phyloP scores from a whole-genome alignment of 1,140 invertebrate species.

The Paraescarpia echinospica region DNA sequence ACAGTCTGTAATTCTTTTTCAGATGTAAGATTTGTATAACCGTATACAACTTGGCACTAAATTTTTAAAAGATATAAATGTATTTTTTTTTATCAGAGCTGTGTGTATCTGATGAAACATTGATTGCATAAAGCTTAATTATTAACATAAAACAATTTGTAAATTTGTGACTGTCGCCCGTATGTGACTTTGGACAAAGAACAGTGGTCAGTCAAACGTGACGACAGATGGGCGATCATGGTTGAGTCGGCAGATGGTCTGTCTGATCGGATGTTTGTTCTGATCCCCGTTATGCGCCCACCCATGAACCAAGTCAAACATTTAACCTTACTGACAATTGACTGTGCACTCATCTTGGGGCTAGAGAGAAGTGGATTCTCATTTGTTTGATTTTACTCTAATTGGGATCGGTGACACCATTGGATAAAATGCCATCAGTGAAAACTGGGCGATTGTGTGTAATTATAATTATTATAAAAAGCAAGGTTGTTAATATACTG shows the following conservation, averaged over 20 bases:
- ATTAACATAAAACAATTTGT: background rate
- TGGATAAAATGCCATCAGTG: background rate
- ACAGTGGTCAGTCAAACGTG: background rate
- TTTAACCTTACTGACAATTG: background rate
- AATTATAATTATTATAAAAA: too few species aligned
- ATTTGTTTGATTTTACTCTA: background rate
- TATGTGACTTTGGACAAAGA: background rate
- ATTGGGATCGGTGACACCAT: background rate
- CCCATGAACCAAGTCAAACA: background rate
- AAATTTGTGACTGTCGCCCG: background rate
- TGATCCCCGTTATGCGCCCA: background rate
- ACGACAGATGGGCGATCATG: background rate
- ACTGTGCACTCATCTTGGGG: background rate
- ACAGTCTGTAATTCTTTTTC: too few species aligned
- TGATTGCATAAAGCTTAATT: background rate
- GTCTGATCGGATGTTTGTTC: background rate
- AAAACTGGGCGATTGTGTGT: too few species aligned
- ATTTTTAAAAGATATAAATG: background rate
- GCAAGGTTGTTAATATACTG: too few species aligned
- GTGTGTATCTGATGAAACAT: background rate
- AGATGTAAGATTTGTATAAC: too few species aligned
- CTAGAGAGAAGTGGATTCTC: background rate
- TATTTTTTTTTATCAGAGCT: background rate
- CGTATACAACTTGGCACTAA: background rate
- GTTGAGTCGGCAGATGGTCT: background rate